These are phyloP conservation scores for Camptogramma bilineatum DNA, from an alignment of 2,888 invertebrate species.

Conservation along the genomic window DNA sequence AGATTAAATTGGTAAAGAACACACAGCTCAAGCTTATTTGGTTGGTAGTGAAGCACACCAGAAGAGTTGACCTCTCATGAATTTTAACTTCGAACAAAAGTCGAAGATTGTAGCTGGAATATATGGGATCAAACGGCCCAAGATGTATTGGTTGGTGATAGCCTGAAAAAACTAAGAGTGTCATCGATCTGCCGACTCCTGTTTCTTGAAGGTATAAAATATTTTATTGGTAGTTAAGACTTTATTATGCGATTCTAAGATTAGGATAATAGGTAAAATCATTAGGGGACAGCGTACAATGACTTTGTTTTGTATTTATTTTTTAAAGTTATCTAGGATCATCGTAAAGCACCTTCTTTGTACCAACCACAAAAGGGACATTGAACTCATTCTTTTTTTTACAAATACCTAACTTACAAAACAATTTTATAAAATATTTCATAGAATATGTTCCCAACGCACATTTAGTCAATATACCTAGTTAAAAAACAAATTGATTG, in stretches of 20 bases:
- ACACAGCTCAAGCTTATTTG: slow-evolving; percentile 15
- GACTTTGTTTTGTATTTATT: slow-evolving; percentile 47
- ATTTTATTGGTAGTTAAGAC: slow-evolving; percentile 82
- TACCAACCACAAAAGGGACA: background rate
- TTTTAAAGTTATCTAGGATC: slow-evolving; percentile 13
- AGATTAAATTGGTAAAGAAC: slow-evolving; percentile 8
- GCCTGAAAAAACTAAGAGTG: slow-evolving; percentile 66
- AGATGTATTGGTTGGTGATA: slow-evolving; percentile 52
- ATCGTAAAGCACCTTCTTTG: background rate
- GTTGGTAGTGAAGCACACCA: slow-evolving; percentile 41
- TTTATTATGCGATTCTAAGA: slow-evolving; percentile 76
- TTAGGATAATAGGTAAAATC: slow-evolving; percentile 80
- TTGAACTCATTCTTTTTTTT: background rate
- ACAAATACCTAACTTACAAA: no score
- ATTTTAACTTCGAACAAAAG: slow-evolving; percentile 14
- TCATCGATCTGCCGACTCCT: slow-evolving; percentile 71
- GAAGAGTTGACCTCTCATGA: slow-evolving; percentile 30
- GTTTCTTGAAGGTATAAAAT: slow-evolving; percentile 74
- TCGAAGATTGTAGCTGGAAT: background rate
- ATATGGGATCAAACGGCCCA: slow-evolving; percentile 46
- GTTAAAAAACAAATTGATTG: no score
- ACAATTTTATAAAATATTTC: no score
- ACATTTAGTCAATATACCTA: no score
- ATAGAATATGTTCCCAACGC: no score
- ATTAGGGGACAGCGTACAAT: slow-evolving; percentile 69